Percentiles rank a stretch among this genome's conserved stretches.
phyloP scores from a whole-genome alignment of 1,140 invertebrate genomes.

The Gryon sp. region DNA sequence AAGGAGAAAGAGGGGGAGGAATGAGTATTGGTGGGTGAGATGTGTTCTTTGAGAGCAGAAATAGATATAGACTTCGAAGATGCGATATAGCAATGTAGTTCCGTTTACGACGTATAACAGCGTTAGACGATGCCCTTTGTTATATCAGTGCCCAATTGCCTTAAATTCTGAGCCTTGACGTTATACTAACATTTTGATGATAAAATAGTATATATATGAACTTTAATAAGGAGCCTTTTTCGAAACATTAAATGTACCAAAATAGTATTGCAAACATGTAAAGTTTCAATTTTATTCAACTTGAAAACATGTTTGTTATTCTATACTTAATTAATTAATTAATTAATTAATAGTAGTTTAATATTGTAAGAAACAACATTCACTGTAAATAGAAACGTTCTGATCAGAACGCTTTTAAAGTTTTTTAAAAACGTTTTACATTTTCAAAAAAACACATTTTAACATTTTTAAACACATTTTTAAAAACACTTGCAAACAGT shows the following conservation, averaged over 20 bases:
- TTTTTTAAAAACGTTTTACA: too few relatives aligned
- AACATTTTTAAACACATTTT: too few relatives aligned
- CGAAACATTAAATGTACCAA: too few relatives aligned
- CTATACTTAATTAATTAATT: too few relatives aligned
- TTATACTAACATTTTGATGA: conserved; percentile 68
- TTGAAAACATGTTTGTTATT: not conserved
- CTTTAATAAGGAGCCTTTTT: conserved; percentile 3
- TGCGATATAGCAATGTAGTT: conserved; percentile 74
- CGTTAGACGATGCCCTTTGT: conserved; percentile 73
- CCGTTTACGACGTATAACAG: conserved; percentile 72
- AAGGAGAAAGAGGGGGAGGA: conserved; percentile 12
- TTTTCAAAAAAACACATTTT: too few relatives aligned
- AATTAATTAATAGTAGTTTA: too few relatives aligned
- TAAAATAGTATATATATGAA: conserved; percentile 20
- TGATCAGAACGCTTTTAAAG: too few relatives aligned
- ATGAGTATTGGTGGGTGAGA: conserved; percentile 18
- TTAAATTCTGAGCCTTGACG: conserved; percentile 71
- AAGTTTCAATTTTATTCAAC: conserved; percentile 2
- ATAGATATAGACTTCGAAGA: conserved; percentile 64
- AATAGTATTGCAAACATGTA: too few relatives aligned
- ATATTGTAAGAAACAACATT: too few relatives aligned
- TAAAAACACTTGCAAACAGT: too few relatives aligned
- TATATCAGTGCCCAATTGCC: conserved; percentile 73
- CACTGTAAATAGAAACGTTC: too few relatives aligned
- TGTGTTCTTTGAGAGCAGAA: conserved; percentile 50